Base-by-base conservation (phyloP, 2,113 vertebrate genomes). In the Azemiops feae region DNA sequence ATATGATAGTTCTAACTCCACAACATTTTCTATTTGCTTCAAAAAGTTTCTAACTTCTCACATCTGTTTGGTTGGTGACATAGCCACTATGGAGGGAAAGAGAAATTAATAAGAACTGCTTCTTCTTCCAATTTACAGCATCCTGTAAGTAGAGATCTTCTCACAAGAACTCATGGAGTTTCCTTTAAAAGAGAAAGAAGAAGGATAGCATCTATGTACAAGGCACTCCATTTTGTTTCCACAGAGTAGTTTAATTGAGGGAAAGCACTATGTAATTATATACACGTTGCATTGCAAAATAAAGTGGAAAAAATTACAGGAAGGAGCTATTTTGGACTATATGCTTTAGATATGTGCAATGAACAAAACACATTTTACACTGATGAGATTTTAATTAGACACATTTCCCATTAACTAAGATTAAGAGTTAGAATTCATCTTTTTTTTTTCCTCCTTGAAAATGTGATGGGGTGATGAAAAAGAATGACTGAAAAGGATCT, bases 331-430 rank as follows among this genome's bases (percentile, higher is more conserved):
- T 96, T 95, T 92, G 92, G 91, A 86, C 57, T 94, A 92, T 86
- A 69, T 12, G 81, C 93, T 93, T 94, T 93, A 95, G 93, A 92
- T 43, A 92, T 92, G 12, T 8, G 0, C 58, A 95, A 54, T 91
- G 87, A 96, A 95, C 85, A 96, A 97, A 97, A 95, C 30, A 87
- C 90, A 96, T 95, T 96, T 95, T 96, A 90, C 92, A 81, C 86
- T 92, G 92, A 95, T 96, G 93, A 95, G 89, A 94, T 97, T 97
- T 97, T 96, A 97, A 97, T 96, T 95, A 94, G 94, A 95, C 54
- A 95, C 23, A 93, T 94, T 94, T 97, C 94, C 92, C 90, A 93
- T 96, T 95, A 96, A 74, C 94, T 93, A 96, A 96, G 95, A 96
- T 96, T 96, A 96, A 93, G 87, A 94, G 39, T 60, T 93, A 91